Base-by-base conservation (phyloP, 1,140 invertebrate genomes). In the Musca vetustissima region DNA sequence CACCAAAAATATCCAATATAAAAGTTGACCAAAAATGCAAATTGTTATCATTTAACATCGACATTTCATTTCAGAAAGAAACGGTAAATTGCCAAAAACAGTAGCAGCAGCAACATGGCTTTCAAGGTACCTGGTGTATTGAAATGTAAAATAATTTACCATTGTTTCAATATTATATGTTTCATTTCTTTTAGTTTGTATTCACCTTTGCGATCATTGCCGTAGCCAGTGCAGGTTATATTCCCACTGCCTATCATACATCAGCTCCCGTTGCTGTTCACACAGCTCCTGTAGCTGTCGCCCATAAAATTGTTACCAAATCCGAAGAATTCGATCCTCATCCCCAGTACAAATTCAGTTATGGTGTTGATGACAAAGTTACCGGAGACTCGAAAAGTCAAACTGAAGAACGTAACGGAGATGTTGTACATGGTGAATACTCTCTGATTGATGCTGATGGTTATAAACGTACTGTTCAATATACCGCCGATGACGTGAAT, bases 301-400 rank as follows among this genome's bases (percentile, higher is more conserved):
- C 77, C 66, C 74, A 79, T 43, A 75, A 79, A 67, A 75, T 77
- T 49, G 68, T 78, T 24, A 75, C 76, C 64, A 78, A 78, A 72
- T 73, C 76, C 4, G 76, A 72, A 66, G 71, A 67, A 48, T 73
- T 73, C 70, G 75, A 78, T 61, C 84, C 85, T 68, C 83, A 84
- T 67, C 77, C 85, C 52, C 85, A 84, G 66, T 86, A 85, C 83
- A 80, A 76, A 67, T 86, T 75, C 76, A 80, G 73, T 24, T 86
- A 86, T 67, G 82, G 82, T 71, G 80, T 86, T 8, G 81, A 86
- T 73, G 87, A 88, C 72, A 73, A 83, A 4, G 74, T 83, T 71
- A 88, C 84, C 69, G 86, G 88, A 2, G 87, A 88, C 74, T 82
- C 84, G 69, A 87, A 88, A 81, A 83, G 82, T 65, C 85, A 87